These are phyloP conservation scores for Berghia stephanieae DNA, from an alignment of 1,140 invertebrate genomes.

Conservation along the genomic window DNA sequence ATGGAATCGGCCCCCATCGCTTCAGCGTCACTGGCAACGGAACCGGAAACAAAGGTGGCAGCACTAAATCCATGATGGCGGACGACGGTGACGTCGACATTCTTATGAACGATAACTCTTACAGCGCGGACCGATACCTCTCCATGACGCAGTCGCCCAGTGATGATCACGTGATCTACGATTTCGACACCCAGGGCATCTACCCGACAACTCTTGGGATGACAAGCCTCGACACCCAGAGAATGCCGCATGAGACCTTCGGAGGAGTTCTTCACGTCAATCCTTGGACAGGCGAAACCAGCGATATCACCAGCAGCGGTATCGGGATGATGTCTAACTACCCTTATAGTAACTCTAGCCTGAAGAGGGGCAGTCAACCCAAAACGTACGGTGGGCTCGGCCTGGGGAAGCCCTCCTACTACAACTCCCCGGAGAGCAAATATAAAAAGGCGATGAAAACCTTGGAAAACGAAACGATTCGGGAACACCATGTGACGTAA, in stretches of 20 bases:
- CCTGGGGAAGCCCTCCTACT: constrained; percentile 37
- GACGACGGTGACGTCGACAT: constrained; percentile 35
- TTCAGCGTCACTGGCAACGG: constrained; percentile 46
- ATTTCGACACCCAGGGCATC: constrained; percentile 32
- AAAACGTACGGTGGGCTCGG: too few relatives aligned
- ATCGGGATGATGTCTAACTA: constrained; percentile 21
- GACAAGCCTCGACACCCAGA: constrained; percentile 31
- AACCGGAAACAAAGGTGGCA: too few relatives aligned
- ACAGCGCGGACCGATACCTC: constrained; percentile 44
- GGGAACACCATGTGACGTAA: constrained; percentile 30
- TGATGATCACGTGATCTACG: constrained; percentile 34
- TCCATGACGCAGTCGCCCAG: constrained; percentile 43
- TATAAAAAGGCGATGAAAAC: constrained; percentile 35
- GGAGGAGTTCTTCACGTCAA: constrained; percentile 18
- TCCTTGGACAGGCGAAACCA: constrained; percentile 19
- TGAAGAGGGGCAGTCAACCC: constrained; percentile 32
- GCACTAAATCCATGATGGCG: too few relatives aligned
- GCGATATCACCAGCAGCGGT: background rate
- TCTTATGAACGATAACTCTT: constrained; percentile 44
- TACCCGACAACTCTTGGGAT: constrained; percentile 29
- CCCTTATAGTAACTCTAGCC: constrained; percentile 34
- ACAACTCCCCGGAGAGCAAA: constrained; percentile 29
- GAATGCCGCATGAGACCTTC: constrained; percentile 19
- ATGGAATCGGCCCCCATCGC: constrained; percentile 38
- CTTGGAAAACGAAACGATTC: constrained; percentile 35